Conservation (phyloP, 2,888 invertebrate species). For the Apodemia mormo region DNA sequence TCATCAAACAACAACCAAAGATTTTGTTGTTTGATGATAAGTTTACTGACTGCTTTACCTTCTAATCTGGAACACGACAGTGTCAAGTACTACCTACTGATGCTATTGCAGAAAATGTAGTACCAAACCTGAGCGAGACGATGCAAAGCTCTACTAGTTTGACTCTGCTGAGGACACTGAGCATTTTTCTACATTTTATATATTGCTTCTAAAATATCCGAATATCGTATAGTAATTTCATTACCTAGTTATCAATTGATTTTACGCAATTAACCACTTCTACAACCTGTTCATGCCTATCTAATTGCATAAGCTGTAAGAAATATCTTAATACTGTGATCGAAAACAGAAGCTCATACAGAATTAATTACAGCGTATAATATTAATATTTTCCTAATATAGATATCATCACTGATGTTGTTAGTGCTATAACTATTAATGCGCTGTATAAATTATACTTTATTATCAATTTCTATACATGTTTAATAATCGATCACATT, state of each 20-base stretch:
- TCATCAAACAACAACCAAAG: too few species aligned
- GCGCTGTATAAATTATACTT: constrained; percentile 45
- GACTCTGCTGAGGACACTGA: too few species aligned
- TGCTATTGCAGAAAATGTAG: too few species aligned
- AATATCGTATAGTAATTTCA: not conserved
- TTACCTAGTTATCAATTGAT: not conserved
- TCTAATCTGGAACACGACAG: too few species aligned
- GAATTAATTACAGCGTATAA: constrained; percentile 8
- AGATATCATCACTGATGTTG: constrained; percentile 36
- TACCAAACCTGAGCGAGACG: too few species aligned
- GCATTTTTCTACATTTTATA: too few species aligned
- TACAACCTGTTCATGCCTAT: not conserved
- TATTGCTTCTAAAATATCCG: not conserved
- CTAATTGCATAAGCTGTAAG: constrained; percentile 8
- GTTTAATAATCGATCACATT: constrained; percentile 13
- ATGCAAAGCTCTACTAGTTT: too few species aligned
- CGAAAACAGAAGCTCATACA: constrained; percentile 8
- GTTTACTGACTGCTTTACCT: too few species aligned
- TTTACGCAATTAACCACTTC: not conserved
- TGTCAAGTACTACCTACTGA: too few species aligned
- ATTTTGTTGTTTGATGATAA: too few species aligned
- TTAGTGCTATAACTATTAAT: constrained; percentile 42
- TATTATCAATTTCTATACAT: constrained; percentile 28
- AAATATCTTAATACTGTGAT: constrained; percentile 3
- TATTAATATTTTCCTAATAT: constrained; percentile 21